Conservation (phyloP, 2,888 invertebrate genomes). For the Lasius fuliginosus region DNA sequence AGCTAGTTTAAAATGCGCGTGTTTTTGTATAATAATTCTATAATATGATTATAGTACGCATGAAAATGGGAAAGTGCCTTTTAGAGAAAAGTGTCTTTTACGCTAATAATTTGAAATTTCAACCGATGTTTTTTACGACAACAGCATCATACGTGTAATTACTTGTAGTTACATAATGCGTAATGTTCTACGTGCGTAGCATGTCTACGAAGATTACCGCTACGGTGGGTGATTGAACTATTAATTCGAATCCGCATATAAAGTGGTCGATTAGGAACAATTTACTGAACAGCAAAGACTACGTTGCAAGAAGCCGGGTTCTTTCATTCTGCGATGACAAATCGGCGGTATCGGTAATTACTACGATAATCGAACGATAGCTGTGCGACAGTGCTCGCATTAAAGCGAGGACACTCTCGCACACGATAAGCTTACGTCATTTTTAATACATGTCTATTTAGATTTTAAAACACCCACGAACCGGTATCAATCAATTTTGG, state of each 20-base stretch:
- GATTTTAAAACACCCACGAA: constrained; percentile 37
- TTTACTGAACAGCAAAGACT: constrained; percentile 40
- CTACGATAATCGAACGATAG: constrained; percentile 16
- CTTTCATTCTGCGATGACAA: constrained; percentile 37
- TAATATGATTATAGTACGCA: background rate
- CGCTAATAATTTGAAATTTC: constrained; percentile 8
- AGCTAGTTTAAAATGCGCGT: background rate
- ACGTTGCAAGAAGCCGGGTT: constrained; percentile 64
- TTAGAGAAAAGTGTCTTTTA: background rate
- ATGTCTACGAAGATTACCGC: constrained; percentile 42
- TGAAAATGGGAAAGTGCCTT: background rate
- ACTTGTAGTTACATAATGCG: constrained; percentile 22
- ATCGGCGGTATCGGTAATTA: constrained; percentile 41
- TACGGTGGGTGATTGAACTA: constrained; percentile 40
- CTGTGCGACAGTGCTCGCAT: background rate
- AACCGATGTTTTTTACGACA: background rate
- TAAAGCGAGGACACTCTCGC: background rate
- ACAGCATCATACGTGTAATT: constrained; percentile 4
- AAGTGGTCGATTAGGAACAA: constrained; percentile 45
- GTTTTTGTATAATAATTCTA: background rate
- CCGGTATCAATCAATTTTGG: constrained; percentile 32
- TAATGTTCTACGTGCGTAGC: constrained; percentile 53
- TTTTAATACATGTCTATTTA: constrained; percentile 29
- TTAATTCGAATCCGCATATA: constrained; percentile 46
- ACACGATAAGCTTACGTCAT: constrained; percentile 37